Base-by-base conservation (phyloP, 2,888 invertebrate species). In the Gasteruption jaculator region DNA sequence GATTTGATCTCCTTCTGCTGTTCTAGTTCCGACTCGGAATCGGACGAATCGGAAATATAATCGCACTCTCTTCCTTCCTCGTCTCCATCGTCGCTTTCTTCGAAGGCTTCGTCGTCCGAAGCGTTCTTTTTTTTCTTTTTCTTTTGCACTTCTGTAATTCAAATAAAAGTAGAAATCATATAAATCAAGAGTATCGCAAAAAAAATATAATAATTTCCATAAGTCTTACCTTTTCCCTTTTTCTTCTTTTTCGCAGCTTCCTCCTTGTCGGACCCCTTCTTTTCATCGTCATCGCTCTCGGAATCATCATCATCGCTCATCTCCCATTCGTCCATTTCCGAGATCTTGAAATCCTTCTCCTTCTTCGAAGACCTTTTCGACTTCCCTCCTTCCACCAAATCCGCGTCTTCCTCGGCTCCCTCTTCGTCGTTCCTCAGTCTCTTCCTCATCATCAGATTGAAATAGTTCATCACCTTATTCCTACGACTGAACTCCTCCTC, bases 51-150 rank as follows among this genome's bases (percentile, higher is more conserved):
- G 0, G 91, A 90, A 61, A 95, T 94, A 63, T 96, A 96, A 71
- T 96, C 96, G 53, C 85, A 79, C 74, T 97, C 96, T 38, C 90
- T 73, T 0, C 95, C 95, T 73, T 96, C 96, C 60, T 91, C 93
- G 67, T 97, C 95, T 0, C 94, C 95, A 67, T 96, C 95, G 69
- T 96, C 96, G 51, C 94, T 94, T 62, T 97, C 96, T 67, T 96
- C 95, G 40, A 88, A 81, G 0, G 93, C 94, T 65, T 95, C 94
- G 53, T 88, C 85, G 48, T 92, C 86, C 0, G 87, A 85, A 49
- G 84, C 85, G 41, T 83, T 83, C 73, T 88, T 86, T 60, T 88
- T 87, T 61, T 88, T 90, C 48, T 80, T 80, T 38, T 78, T 76
- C 12, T 76, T 78, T 11, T 75, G n/a, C n/a, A n/a, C n/a, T n/a